A percentile compares a stretch with the other conserved stretches of the same genome.
Evolutionary conservation across 1,140 invertebrate genomes (phyloP).

Genomic region (Chironomus striatipennis): DNA sequence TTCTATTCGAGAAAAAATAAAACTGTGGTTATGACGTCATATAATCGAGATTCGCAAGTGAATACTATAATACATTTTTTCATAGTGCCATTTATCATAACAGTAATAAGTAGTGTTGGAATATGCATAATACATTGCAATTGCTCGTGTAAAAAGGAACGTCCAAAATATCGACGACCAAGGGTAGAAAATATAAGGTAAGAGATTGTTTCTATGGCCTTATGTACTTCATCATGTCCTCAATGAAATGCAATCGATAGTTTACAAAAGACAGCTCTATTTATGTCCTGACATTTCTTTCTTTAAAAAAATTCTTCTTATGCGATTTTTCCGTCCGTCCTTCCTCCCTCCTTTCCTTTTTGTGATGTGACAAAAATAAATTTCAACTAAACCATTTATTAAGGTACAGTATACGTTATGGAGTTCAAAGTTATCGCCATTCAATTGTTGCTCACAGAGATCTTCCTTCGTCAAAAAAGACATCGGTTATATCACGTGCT

Average conservation of each 20-base stretch:
- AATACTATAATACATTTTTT: slow-evolving; percentile 71
- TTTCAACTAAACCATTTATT: neutral
- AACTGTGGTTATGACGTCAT: slow-evolving; percentile 68
- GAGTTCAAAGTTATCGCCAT: neutral
- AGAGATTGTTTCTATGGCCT: slow-evolving; percentile 26
- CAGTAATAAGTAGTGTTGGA: slow-evolving; percentile 68
- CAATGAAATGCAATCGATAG: too few relatives aligned
- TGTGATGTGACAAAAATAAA: neutral
- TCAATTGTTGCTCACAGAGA: slow-evolving; percentile 11
- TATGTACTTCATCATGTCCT: too few relatives aligned
- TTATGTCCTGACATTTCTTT: too few relatives aligned
- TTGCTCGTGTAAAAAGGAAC: slow-evolving; percentile 51
- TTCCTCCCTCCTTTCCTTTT: too few relatives aligned
- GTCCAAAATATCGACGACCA: slow-evolving; percentile 42
- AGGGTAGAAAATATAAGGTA: slow-evolving; percentile 54
- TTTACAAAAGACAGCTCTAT: too few relatives aligned
- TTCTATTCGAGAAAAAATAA: slow-evolving; percentile 74
- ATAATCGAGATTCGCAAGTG: slow-evolving; percentile 68
- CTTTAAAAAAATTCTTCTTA: too few relatives aligned
- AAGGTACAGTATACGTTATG: slow-evolving; percentile 11
- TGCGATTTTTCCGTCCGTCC: too few relatives aligned
- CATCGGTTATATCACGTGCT: slow-evolving; percentile 4
- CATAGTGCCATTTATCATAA: slow-evolving; percentile 70
- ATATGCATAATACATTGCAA: slow-evolving; percentile 78
- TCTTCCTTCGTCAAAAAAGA: slow-evolving; percentile 19